Conservation (phyloP, 2,888 invertebrate species). For the Athripsodes cinereus region DNA sequence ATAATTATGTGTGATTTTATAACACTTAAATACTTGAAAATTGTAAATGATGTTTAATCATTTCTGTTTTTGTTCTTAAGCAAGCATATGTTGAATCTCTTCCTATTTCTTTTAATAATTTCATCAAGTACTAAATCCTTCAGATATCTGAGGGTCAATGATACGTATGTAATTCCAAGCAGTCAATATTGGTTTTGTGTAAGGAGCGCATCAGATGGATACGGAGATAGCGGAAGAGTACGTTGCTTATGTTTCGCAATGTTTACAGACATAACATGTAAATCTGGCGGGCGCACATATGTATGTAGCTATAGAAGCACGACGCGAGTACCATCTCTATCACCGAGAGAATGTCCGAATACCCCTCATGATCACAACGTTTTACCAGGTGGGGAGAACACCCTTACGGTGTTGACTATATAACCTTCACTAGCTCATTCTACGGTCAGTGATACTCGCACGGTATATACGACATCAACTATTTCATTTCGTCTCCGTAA, state of each 20-base stretch:
- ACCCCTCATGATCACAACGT: not conserved
- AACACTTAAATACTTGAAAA: too few species aligned
- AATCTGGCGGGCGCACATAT: not conserved
- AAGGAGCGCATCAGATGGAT: too few species aligned
- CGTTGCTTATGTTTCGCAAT: not conserved
- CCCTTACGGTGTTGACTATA: constrained; percentile 16
- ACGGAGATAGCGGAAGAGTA: not conserved
- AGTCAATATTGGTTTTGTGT: too few species aligned
- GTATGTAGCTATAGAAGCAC: not conserved
- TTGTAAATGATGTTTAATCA: too few species aligned
- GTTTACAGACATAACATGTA: not conserved
- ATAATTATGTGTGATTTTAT: too few species aligned
- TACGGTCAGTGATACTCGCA: constrained; percentile 15
- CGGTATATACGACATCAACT: constrained; percentile 13
- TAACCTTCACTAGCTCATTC: constrained; percentile 11
- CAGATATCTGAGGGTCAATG: too few species aligned
- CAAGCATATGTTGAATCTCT: too few species aligned
- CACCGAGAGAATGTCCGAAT: not conserved
- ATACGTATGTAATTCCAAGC: too few species aligned
- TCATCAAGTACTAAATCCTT: too few species aligned
- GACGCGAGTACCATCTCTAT: not conserved
- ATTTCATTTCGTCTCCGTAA: constrained; percentile 1
- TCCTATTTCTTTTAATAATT: too few species aligned
- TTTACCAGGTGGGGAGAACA: not conserved
- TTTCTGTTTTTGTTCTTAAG: too few species aligned